Evolutionary conservation across 2,888 invertebrate genomes (phyloP).

Genomic region (Drosophila greeni): DNA sequence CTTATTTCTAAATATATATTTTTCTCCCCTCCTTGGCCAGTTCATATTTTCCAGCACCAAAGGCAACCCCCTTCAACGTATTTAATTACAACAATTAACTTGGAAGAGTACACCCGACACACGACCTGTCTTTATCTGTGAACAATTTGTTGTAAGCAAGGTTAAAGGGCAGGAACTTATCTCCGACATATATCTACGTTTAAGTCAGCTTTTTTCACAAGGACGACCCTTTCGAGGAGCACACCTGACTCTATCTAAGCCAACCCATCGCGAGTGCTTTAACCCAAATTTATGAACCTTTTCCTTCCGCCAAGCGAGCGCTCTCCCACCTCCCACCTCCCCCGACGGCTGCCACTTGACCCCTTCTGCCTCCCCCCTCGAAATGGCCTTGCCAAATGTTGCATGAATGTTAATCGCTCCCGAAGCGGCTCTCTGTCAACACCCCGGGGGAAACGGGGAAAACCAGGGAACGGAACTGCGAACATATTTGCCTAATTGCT

Average conservation of each 20-base stretch:
- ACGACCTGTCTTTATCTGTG: constrained; percentile 3
- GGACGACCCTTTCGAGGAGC: constrained; percentile 1
- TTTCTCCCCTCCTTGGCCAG: too few relatives aligned
- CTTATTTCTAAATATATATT: too few relatives aligned
- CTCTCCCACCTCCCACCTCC: neutral
- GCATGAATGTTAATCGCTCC: constrained; percentile 39
- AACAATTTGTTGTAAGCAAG: constrained; percentile 3
- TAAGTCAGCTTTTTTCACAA: constrained; percentile 3
- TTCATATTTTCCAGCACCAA: neutral
- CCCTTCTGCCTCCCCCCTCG: neutral
- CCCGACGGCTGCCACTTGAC: constrained; percentile 1
- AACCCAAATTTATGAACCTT: constrained; percentile 26
- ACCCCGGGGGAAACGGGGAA: constrained; percentile 2
- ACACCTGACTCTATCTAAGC: constrained; percentile 15
- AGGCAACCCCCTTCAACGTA: neutral
- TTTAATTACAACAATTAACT: constrained; percentile 8
- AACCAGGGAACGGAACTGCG: neutral
- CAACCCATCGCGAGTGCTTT: constrained; percentile 13
- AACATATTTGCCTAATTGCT: constrained; percentile 58
- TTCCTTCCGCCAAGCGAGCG: neutral
- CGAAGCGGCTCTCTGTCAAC: constrained; percentile 25
- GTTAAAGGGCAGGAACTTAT: constrained; percentile 5
- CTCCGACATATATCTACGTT: constrained; percentile 7
- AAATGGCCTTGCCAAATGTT: constrained; percentile 37
- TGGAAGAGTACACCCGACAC: neutral